Evolutionary conservation across 2,888 invertebrate genomes (phyloP), one percentile per base, ranked within the genome.

Genomic region (Melanophora roralis): DNA sequence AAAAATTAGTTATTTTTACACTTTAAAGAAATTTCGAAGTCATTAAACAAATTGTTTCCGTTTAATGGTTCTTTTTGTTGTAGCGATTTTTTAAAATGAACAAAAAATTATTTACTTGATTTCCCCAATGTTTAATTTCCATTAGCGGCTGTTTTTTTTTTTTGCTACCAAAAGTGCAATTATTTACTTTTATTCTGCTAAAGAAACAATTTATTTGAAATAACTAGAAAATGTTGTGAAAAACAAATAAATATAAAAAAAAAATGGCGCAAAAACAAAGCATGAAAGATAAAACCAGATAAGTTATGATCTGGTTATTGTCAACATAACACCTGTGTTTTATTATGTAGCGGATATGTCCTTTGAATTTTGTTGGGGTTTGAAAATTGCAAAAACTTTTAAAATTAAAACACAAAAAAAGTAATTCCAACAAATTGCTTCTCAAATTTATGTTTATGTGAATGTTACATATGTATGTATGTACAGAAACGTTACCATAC

Each of bases 121-220:
- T 80, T 80, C 79, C 79, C 79, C 71, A 75, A 80, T 57, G 79
- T 75, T 80, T 80, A 80, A 80, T 80, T 80, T 80, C 71, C 79
- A 80, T 80, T 80, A 80, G 67, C 74, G 43, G 59, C 53, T 32
- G n/a, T n/a, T n/a, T n/a, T n/a, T 27, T 27, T 27, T 27, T 27
- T 62, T n/a, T 55, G 38, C 32, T 76, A 47, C 47, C 21, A 27
- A 19, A 19, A 62, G 40, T 49, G 12, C 65, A 57, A 51, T 67
- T 65, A 57, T 74, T 74, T 51, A 43, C 49, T 53, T 6, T 3
- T 6, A 3, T 27, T 32, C 21, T 40, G 9, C 53, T 1, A 34
- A 9, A 38, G 14, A 34, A 32, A 67, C 49, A 40, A 23, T 27
- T 16, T 23, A 60, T 40, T 12, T 38, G 38, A 57, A 57, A 55